A percentile compares a stretch with the other conserved stretches of the same genome.
Evolutionary conservation across 2,113 vertebrate species (phyloP).

Genomic region (Poeciliopsis occidentalis): DNA sequence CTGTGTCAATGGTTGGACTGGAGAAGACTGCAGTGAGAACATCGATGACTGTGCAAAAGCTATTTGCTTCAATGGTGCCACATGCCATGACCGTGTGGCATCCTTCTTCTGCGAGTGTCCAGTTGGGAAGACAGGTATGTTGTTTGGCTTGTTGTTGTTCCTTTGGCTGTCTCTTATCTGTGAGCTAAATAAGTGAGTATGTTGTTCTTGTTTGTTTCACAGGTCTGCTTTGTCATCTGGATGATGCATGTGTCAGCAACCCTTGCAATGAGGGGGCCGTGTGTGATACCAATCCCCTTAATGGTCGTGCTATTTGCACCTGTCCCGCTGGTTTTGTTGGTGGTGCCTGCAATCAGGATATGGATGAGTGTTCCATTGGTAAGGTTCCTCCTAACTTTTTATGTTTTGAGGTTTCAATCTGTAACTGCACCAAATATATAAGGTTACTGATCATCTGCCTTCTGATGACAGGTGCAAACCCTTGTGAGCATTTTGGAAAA

Average conservation of each 20-base stretch:
- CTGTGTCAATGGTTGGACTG: slow-evolving; percentile 97
- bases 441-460: slow-evolving; percentile 1
- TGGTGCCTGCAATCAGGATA: slow-evolving; percentile 96
- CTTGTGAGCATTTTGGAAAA: slow-evolving; percentile 95
- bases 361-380: slow-evolving; percentile 98
- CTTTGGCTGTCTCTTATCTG: neutral
- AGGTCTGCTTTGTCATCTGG: slow-evolving; percentile 97
- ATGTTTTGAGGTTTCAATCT: neutral
- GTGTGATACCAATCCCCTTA: slow-evolving; percentile 97
- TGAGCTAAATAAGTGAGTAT: neutral
- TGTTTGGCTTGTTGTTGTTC: neutral
- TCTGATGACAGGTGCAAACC: slow-evolving; percentile 87
- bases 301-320: slow-evolving; percentile 97
- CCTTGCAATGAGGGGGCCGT: slow-evolving; percentile 96
- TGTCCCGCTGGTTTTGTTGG: slow-evolving; percentile 96
- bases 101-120: slow-evolving; percentile 98
- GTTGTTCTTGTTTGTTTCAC: slow-evolving; percentile 1
- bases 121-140: slow-evolving; percentile 93
- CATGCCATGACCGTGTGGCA: slow-evolving; percentile 95
- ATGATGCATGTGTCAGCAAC: slow-evolving; percentile 97
- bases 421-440: neutral
- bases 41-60: slow-evolving; percentile 96
- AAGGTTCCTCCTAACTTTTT: slow-evolving; percentile 38
- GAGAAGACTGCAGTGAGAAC: slow-evolving; percentile 97
- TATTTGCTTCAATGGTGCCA: slow-evolving; percentile 94